Conservation (phyloP, 2,797 vertebrate species). For the Gastrophryne carolinensis region DNA sequence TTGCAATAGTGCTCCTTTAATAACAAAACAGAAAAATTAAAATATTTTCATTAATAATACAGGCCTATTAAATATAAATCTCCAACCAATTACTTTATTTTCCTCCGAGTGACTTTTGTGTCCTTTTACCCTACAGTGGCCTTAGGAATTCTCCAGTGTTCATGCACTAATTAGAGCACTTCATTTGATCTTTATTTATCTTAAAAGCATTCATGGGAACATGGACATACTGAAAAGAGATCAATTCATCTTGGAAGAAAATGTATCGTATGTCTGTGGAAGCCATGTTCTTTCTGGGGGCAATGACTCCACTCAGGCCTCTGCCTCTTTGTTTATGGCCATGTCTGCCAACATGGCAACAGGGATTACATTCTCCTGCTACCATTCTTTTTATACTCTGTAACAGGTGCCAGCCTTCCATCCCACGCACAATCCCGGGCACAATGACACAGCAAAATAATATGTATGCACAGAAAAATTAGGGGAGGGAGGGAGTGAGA, state of each 20-base stretch:
- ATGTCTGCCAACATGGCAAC: conserved; percentile 10
- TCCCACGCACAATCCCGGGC: neutral
- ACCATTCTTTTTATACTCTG: neutral
- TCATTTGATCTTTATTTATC: conserved; percentile 42
- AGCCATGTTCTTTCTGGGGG: neutral
- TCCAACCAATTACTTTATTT: conserved; percentile 6
- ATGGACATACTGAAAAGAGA: neutral
- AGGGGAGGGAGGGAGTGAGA: neutral
- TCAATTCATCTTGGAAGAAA: neutral
- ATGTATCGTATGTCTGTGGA: conserved; percentile 4
- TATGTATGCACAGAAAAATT: neutral
- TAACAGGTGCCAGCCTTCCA: neutral
- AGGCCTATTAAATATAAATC: neutral
- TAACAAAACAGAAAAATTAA: neutral
- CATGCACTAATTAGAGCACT: conserved; percentile 13
- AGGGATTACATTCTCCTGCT: conserved; percentile 9
- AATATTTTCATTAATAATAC: conserved; percentile 35
- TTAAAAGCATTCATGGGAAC: conserved; percentile 40
- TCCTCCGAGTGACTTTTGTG: neutral
- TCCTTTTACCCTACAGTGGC: conserved; percentile 7
- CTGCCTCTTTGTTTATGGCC: neutral
- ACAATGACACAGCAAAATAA: neutral
- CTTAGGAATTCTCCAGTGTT: neutral
- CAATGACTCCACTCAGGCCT: neutral
- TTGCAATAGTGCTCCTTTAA: no score